Conservation (phyloP, 2,797 vertebrate genomes). For the Hapalemur alaotrensis region DNA sequence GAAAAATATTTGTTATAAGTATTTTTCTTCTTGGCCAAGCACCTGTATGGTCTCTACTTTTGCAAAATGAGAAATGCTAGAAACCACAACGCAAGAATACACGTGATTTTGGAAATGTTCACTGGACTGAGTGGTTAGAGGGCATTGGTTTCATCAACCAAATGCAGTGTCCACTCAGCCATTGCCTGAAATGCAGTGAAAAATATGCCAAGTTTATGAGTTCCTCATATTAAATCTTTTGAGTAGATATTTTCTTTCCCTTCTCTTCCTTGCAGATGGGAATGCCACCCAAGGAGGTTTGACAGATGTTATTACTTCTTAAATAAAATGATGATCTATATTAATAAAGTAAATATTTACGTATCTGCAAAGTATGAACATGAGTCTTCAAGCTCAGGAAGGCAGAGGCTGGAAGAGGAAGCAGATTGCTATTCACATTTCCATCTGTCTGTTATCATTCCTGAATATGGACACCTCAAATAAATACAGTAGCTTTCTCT, state of each 20-base stretch:
- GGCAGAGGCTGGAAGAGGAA: neutral
- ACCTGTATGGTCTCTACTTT: neutral
- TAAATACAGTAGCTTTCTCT: neutral
- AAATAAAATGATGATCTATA: neutral
- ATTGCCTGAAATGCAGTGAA: fast-evolving
- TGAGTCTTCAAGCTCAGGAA: too few relatives aligned
- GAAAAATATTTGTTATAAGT: too few relatives aligned
- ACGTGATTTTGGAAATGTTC: fast-evolving
- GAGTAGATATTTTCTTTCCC: fast-evolving
- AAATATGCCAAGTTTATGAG: fast-evolving
- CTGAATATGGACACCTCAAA: neutral
- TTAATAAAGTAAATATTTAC: neutral
- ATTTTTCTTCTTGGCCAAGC: neutral
- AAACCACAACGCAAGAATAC: too few relatives aligned
- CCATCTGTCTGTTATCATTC: neutral
- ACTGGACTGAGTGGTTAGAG: too few relatives aligned
- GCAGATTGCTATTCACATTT: fast-evolving
- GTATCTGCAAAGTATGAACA: fast-evolving
- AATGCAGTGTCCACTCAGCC: fast-evolving
- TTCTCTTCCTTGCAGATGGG: neutral
- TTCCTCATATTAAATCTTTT: fast-evolving
- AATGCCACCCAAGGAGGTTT: neutral
- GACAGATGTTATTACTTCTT: neutral
- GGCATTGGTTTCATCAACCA: fast-evolving
- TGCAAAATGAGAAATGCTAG: neutral